Base-by-base conservation (phyloP, 2,113 vertebrate genomes). In the Sylvietta virens region DNA sequence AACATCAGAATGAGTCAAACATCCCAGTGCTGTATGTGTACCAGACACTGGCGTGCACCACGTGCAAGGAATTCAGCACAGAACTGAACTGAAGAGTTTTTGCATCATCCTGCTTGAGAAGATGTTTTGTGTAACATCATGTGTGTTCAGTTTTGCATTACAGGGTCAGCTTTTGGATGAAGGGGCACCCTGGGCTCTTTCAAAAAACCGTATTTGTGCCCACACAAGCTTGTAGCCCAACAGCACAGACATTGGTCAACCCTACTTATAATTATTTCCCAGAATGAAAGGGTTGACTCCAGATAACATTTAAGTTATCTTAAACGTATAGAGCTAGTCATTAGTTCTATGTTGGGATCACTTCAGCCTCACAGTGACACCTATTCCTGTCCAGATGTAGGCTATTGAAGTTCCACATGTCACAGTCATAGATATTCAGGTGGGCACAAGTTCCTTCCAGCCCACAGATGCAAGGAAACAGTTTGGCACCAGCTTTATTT, bases 11-110 rank as follows among this genome's bases (percentile, higher is more conserved):
- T 26, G 37, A 66, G 28, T 73, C 71, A 73, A 88, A 82, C 23
- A 37, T 51, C 42, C 51, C 60, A 66, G 39, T 27, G 45, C 10
- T 44, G 14, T 39, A 53, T 5, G 24, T 31, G 33, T 17, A 86
- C 39, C 71, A 83, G 47, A 42, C 67, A 78, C 56, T 20, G 66
- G 88, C 3, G 11, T 39, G 90, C 27, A 48, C 8, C 0, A 0
- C 1, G 0, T 5, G 35, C 44, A 86, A 93, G 26, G 71, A 94
- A 88, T 90, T 72, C 70, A 88, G 56, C n/a, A 93, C 82, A 62
- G n/a, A 91, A 65, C 42, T 33, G 58, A 62, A 88, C 65, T 71
- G 87, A 86, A 83, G 71, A 90, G 67, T 86, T 93, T 93, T 56
- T 40, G 62, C 76, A 44, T 28, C 14, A 35, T 14, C 65, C 45